Evolutionary conservation across 2,797 vertebrate genomes (phyloP), one percentile per base, ranked within the genome.

Genomic region (Oreochromis grahami): DNA sequence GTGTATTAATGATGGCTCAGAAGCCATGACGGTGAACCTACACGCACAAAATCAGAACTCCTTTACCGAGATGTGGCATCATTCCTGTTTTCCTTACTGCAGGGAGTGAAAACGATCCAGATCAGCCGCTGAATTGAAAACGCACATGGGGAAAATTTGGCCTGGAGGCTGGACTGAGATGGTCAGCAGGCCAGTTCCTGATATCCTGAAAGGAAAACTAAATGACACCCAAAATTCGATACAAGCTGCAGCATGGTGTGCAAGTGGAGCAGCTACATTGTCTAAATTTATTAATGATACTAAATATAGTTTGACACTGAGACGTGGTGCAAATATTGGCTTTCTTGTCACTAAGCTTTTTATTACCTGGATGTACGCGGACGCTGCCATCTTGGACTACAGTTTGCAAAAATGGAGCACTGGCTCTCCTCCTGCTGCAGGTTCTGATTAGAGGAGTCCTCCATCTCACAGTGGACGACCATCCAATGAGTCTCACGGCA

Each of bases 311-410:
- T 70, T 45, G n/a, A 34, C n/a, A 14, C 0, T 0, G 14, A 26
- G 41, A 45, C 2, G 2, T 70, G 65, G 38, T 15, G 38, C 21
- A 43, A 70, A 26, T 70, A 70, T 17, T 6, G 21, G 38, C 38
- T 26, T 15, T 10, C 14, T 45, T 8, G 3, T 10, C 63, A 41
- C n/a, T 0, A 12, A 60, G 17, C 29, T 36, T 43, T 11, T 41
- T 41, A 41, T 41, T 11, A 9, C 9, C 3, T 63, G 32, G 58
- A n/a, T n/a, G 58, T 12, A 1, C 0, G 1, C 2, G 0, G 3
- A 34, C 17, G 5, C 32, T 17, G 7, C 1, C 12, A 8, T 41
- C 4, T 41, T 14, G n/a, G 19, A 14, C 36, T 55, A 13, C 3
- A 13, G 21, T 24, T 13, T 14, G 6, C 2, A 5, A 11, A 52